These are phyloP conservation scores for Orthosia gracilis DNA, from an alignment of 2,888 invertebrate genomes.

Conservation along the genomic window DNA sequence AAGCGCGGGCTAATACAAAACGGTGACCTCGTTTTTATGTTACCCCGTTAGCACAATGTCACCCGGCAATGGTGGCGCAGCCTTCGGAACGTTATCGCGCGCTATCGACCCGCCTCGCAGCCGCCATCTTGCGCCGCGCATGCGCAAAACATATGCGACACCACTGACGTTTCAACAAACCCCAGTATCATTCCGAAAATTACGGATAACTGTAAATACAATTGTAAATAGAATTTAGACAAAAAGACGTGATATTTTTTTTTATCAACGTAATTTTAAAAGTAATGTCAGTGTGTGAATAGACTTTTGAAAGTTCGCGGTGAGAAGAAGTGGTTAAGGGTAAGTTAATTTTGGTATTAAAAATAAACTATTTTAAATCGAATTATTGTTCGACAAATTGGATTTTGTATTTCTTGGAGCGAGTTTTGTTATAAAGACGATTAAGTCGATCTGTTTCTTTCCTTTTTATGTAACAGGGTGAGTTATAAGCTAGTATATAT, in stretches of 20 bases:
- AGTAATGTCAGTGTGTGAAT: slow-evolving; percentile 68
- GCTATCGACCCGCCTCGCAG: slow-evolving; percentile 81
- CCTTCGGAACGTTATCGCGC: slow-evolving; percentile 83
- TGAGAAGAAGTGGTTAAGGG: slow-evolving; percentile 39
- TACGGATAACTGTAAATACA: slow-evolving; percentile 82
- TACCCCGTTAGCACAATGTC: slow-evolving; percentile 86
- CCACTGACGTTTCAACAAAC: slow-evolving; percentile 82
- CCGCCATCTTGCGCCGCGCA: slow-evolving; percentile 79
- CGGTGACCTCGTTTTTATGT: slow-evolving; percentile 85
- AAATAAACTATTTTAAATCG: slow-evolving; percentile 70
- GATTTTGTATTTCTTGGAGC: slow-evolving; percentile 64
- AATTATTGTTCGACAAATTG: slow-evolving; percentile 72
- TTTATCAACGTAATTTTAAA: slow-evolving; percentile 51
- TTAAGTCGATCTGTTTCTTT: slow-evolving; percentile 8
- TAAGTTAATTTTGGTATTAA: slow-evolving; percentile 63
- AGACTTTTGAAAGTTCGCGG: slow-evolving; percentile 44
- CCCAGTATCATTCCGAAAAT: slow-evolving; percentile 79
- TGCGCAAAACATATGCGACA: slow-evolving; percentile 86
- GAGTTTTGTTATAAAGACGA: slow-evolving; percentile 45
- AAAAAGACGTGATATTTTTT: slow-evolving; percentile 61
- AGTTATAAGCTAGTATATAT: slow-evolving; percentile 37
- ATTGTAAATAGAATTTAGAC: slow-evolving; percentile 76
- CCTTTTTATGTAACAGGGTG: slow-evolving; percentile 59
- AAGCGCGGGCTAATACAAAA: slow-evolving; percentile 84
- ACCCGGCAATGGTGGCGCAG: slow-evolving; percentile 84